Conservation (phyloP, 2,888 invertebrate species). For the Platerodrilus igneus region DNA sequence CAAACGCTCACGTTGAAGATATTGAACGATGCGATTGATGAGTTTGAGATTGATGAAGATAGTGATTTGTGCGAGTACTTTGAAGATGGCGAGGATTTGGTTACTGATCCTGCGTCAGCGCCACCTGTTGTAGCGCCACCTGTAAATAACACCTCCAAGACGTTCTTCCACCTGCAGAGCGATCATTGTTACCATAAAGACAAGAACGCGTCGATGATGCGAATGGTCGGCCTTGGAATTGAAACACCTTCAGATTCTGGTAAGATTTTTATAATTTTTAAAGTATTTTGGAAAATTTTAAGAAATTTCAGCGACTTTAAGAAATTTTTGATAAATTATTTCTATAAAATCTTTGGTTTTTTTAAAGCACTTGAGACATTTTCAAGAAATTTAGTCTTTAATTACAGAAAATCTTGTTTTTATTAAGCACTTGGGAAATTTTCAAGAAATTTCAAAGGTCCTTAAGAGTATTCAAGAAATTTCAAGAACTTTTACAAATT, state of each 20-base stretch:
- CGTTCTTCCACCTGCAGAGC: conserved; percentile 4
- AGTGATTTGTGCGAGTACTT: conserved; percentile 42
- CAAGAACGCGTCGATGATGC: conserved; percentile 49
- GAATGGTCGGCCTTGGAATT: conserved; percentile 67
- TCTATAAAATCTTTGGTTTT: no score
- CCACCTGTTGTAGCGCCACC: conserved; percentile 22
- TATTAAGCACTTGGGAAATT: no score
- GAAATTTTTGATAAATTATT: no score
- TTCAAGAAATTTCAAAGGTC: no score
- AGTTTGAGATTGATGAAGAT: conserved; percentile 38
- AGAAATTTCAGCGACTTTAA: no score
- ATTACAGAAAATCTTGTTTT: no score
- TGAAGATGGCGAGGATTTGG: conserved; percentile 33
- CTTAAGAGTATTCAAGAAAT: no score
- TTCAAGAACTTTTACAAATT: no score
- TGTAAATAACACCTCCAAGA: no score
- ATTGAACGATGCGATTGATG: conserved; percentile 38
- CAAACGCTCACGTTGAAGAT: conserved; percentile 33
- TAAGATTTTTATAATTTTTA: conserved; percentile 55
- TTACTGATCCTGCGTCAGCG: conserved; percentile 22
- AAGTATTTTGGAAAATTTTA: no score
- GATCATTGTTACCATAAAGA: conserved; percentile 44
- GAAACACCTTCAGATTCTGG: conserved; percentile 90
- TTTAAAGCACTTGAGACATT: no score
- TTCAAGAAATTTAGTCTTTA: no score